phyloP scores from a whole-genome alignment of 2,113 vertebrate genomes.

The Polypterus bichir region DNA sequence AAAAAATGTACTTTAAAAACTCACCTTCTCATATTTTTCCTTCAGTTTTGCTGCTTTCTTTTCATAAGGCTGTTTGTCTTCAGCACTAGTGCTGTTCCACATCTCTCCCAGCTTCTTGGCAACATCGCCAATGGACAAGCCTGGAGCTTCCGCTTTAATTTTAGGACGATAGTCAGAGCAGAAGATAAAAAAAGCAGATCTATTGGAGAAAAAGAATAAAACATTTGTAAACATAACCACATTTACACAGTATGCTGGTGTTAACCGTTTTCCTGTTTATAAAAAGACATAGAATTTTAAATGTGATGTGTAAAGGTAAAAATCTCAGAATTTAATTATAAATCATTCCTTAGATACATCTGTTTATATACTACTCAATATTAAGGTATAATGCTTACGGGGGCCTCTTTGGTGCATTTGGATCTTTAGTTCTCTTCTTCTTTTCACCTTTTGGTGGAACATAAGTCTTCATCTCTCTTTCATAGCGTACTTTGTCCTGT shows the following conservation, averaged over 20 bases:
- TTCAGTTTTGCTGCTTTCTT: constrained; percentile 91
- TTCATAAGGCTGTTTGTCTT: constrained; percentile 87
- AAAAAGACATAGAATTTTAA: no score
- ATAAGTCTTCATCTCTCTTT: constrained; percentile 92
- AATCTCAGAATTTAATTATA: no score
- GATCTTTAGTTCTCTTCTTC: constrained; percentile 90
- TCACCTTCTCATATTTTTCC: constrained; percentile 96
- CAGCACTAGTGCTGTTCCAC: constrained; percentile 82
- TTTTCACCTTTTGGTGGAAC: constrained; percentile 81
- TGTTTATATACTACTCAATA: fast-evolving
- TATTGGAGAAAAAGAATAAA: constrained; percentile 24
- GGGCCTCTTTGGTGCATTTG: constrained; percentile 94
- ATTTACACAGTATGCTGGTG: no score
- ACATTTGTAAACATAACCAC: no score
- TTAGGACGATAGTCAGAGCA: constrained; percentile 89
- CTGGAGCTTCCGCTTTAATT: constrained; percentile 79
- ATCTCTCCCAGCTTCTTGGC: constrained; percentile 91
- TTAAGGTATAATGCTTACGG: constrained; percentile 58
- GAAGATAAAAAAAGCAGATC: constrained; percentile 95
- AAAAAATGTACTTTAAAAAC: not conserved
- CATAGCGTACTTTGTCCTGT: constrained; percentile 83
- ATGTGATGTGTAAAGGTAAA: no score
- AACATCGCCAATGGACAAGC: constrained; percentile 77
- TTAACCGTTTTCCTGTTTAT: no score
- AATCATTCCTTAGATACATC: not conserved